These are phyloP conservation scores for Celastrina argiolus DNA, from an alignment of 2,888 invertebrate genomes.

Conservation along the genomic window DNA sequence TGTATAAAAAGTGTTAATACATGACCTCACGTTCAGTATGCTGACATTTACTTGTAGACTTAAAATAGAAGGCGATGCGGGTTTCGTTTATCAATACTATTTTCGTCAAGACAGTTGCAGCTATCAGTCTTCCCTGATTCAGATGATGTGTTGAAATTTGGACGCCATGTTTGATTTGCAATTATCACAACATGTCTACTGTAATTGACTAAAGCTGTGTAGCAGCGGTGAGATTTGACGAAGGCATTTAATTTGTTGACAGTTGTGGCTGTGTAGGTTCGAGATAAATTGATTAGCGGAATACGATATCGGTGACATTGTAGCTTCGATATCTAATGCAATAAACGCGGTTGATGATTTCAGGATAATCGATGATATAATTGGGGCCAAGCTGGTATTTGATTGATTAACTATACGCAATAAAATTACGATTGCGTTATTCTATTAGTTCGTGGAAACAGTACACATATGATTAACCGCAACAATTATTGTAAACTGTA, in stretches of 20 bases:
- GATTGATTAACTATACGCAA: too few species aligned
- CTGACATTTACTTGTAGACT: constrained; percentile 17
- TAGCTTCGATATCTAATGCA: background rate
- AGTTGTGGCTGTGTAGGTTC: background rate
- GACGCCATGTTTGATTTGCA: background rate
- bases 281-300: background rate
- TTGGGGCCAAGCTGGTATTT: too few species aligned
- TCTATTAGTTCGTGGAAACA: too few species aligned
- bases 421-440: too few species aligned
- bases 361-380: too few species aligned
- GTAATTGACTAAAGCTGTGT: background rate
- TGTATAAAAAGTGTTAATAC: background rate
- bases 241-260: too few species aligned
- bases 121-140: background rate
- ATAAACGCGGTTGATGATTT: too few species aligned
- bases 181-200: background rate
- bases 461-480: too few species aligned
- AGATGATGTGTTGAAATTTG: background rate
- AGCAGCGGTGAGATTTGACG: background rate
- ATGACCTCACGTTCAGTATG: background rate
- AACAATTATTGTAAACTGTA: too few species aligned
- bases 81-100: background rate
- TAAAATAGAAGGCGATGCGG: constrained; percentile 17
- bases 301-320: background rate
- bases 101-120: background rate